Conservation (phyloP, 2,888 invertebrate genomes). For the Agrochola circellaris region DNA sequence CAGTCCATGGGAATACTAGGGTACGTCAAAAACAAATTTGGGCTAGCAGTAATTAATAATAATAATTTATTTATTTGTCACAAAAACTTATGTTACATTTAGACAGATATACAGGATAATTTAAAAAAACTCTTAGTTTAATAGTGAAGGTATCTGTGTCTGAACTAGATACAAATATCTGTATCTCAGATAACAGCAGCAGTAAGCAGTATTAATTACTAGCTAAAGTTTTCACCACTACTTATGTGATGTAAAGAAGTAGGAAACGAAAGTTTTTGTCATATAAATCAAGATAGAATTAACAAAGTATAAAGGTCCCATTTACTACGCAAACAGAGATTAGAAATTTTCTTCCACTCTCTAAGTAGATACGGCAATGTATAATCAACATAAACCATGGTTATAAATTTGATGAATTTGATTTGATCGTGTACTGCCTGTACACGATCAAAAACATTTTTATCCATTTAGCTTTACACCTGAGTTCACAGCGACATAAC, state of each 20-base stretch:
- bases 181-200: too few species aligned
- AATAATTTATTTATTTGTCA: too few species aligned
- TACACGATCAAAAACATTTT: not conserved
- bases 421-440: too few species aligned
- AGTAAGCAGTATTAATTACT: not conserved
- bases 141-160: too few species aligned
- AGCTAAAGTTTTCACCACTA: not conserved
- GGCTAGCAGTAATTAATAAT: too few species aligned
- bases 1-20: not conserved
- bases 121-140: too few species aligned
- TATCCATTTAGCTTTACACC: not conserved
- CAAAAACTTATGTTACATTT: too few species aligned
- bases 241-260: not conserved
- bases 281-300: not conserved
- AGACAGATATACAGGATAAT: too few species aligned
- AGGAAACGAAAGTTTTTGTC: not conserved
- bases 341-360: too few species aligned
- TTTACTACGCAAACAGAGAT: not conserved
- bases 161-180: too few species aligned
- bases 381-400: not conserved
- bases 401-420: too few species aligned
- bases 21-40: not conserved
- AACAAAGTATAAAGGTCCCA: not conserved
- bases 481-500: slow-evolving; percentile 16
- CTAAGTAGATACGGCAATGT: too few species aligned